phyloP scores from a whole-genome alignment of 2,888 invertebrate genomes.

The Dryomyza anilis region DNA sequence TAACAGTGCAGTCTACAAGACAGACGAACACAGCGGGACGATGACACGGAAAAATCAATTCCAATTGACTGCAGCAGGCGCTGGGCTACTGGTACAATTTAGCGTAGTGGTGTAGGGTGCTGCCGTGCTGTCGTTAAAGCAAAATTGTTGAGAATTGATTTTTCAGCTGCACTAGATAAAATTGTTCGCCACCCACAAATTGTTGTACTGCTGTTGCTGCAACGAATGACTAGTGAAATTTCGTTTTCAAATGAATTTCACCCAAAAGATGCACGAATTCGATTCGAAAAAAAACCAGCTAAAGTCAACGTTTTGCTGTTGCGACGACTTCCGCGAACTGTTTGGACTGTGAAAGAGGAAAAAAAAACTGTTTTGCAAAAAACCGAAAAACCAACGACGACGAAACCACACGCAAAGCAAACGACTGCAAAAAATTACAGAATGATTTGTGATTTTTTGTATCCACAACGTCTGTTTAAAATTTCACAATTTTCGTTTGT shows the following conservation, averaged over 20 bases:
- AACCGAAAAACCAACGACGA: too few species aligned
- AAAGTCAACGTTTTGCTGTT: too few species aligned
- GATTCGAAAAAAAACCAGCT: too few species aligned
- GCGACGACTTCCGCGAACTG: too few species aligned
- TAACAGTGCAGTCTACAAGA: not conserved
- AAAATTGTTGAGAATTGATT: constrained; percentile 16
- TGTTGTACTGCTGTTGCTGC: not conserved
- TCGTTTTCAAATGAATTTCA: not conserved
- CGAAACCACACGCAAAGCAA: too few species aligned
- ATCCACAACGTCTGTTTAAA: too few species aligned
- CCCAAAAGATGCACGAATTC: not conserved
- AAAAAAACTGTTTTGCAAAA: too few species aligned
- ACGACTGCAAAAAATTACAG: too few species aligned
- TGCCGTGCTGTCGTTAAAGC: too few species aligned
- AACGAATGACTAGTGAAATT: not conserved
- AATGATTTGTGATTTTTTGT: not conserved
- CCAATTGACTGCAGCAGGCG: constrained; percentile 10
- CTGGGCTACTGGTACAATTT: too few species aligned
- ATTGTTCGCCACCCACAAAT: not conserved
- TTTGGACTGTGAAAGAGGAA: too few species aligned
- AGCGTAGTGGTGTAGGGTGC: not conserved
- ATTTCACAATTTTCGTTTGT: not conserved
- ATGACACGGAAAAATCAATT: constrained; percentile 25
- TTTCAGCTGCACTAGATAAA: constrained; percentile 1
- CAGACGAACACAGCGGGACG: constrained; percentile 1